Evolutionary conservation across 1,140 invertebrate species (phyloP), one percentile per base, ranked within the genome.

Genomic region (Antheraea mylitta): DNA sequence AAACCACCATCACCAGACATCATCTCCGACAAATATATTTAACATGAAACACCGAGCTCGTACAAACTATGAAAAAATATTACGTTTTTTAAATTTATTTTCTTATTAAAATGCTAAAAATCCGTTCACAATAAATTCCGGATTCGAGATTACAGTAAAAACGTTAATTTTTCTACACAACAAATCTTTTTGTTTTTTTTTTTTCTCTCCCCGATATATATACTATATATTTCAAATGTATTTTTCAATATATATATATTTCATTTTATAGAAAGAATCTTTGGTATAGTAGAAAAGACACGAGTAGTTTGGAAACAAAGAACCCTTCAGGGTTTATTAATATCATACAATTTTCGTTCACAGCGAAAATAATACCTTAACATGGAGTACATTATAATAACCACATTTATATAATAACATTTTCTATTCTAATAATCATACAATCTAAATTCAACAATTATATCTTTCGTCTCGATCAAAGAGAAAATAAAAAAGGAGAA

Each of bases 221-320:
- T 64, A 61, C 42, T 58, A 64, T 68, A 68, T 68, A 42, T 42
- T 42, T 42, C 38, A 42, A 42, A 9, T 42, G 11, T 42, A 42
- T 42, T 42, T 42, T 42, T 42, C 38, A 9, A 42, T 42, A 68
- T 68, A 68, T 69, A 73, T 68, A 63, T 66, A 66, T 69, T 69
- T 53, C 45, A 11, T 53, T 53, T 16, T 53, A 53, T 73, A 66
- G 72, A 73, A 69, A 74, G 68, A 73, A 76, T 81, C 79, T 81
- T 81, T 81, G 79, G 79, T 81, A 78, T 75, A 75, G 70, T 67
- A 70, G 70, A 66, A 66, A 66, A 66, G 61, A 37, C 45, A 63
- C 45, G 16, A 53, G 45, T 16, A 63, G 37, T 63, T 37, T 30
- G 61, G 61, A 63, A 30, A 63, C 30, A 11, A 63, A 63, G 2